phyloP scores from a whole-genome alignment of 2,888 invertebrate genomes.

The Drosophila anomalata region DNA sequence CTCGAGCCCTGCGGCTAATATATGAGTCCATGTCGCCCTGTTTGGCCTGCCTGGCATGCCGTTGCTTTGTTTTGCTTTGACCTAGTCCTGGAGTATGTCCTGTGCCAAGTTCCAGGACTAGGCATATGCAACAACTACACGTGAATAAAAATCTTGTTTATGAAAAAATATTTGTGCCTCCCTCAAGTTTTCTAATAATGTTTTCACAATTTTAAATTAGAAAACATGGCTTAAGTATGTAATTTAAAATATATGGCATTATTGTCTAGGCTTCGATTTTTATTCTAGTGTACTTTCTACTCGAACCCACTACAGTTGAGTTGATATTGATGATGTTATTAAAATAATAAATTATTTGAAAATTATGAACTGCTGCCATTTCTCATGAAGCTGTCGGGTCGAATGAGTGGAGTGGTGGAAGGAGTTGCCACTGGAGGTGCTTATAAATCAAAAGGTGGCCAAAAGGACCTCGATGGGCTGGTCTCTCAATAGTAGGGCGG shows the following conservation, averaged over 20 bases:
- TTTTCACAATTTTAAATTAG: no score
- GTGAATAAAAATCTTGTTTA: neutral
- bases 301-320: conserved; percentile 49
- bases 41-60: conserved; percentile 59
- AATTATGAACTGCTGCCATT: conserved; percentile 78
- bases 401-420: conserved; percentile 22
- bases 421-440: conserved; percentile 17
- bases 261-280: neutral
- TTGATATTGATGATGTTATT: conserved; percentile 79
- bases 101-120: conserved; percentile 20
- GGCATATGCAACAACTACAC: conserved; percentile 34
- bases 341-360: conserved; percentile 79
- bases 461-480: conserved; percentile 26
- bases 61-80: conserved; percentile 61
- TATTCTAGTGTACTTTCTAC: conserved; percentile 11
- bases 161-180: neutral
- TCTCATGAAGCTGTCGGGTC: conserved; percentile 63
- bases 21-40: conserved; percentile 70
- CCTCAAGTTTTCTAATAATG: neutral
- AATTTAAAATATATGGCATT: neutral
- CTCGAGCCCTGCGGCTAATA: conserved; percentile 71
- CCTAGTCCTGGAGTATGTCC: conserved; percentile 37
- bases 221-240: neutral
- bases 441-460: conserved; percentile 64
- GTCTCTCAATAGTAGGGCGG: conserved; percentile 12